Conservation (phyloP, 1,140 invertebrate species). For the Drosophila repletoides region DNA sequence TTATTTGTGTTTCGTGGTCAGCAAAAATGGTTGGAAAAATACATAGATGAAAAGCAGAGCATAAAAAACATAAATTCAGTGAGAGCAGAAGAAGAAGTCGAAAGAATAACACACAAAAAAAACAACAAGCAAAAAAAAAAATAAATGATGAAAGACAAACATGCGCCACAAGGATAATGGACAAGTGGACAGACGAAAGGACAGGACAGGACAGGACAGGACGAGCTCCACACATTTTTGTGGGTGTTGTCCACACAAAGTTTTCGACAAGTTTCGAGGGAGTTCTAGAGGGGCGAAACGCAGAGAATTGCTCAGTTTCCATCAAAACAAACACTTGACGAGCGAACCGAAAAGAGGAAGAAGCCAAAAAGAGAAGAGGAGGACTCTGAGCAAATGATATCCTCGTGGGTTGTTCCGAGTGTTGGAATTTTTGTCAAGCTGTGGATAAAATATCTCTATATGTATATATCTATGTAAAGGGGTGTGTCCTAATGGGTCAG, state of each 20-base stretch:
- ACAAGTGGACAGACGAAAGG: slow-evolving; percentile 27
- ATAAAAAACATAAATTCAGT: slow-evolving; percentile 75
- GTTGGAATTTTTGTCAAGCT: slow-evolving; percentile 17
- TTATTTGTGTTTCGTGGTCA: slow-evolving; percentile 55
- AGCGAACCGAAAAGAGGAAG: slow-evolving; percentile 3
- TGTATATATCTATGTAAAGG: no score
- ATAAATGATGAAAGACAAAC: slow-evolving; percentile 81
- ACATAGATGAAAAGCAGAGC: slow-evolving; percentile 69
- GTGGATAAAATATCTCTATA: not conserved
- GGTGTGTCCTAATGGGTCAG: no score
- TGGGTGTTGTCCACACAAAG: slow-evolving; percentile 48
- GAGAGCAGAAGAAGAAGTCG: slow-evolving; percentile 17
- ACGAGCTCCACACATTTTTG: slow-evolving; percentile 32
- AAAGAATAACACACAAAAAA: slow-evolving; percentile 12
- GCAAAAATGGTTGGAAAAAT: slow-evolving; percentile 68
- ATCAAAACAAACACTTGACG: slow-evolving; percentile 71
- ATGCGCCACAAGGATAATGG: slow-evolving; percentile 76
- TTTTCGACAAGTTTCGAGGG: slow-evolving; percentile 2
- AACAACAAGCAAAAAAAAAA: slow-evolving; percentile 28
- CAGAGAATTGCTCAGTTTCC: slow-evolving; percentile 28
- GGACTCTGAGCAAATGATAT: slow-evolving; percentile 20
- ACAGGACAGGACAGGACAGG: not conserved
- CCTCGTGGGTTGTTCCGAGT: slow-evolving; percentile 13
- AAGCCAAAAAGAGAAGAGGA: not conserved
- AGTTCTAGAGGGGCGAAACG: not conserved